A percentile compares a stretch with the other conserved stretches of the same genome.
Evolutionary conservation across 2,888 invertebrate genomes (phyloP).

Genomic region (Acleris emargana): DNA sequence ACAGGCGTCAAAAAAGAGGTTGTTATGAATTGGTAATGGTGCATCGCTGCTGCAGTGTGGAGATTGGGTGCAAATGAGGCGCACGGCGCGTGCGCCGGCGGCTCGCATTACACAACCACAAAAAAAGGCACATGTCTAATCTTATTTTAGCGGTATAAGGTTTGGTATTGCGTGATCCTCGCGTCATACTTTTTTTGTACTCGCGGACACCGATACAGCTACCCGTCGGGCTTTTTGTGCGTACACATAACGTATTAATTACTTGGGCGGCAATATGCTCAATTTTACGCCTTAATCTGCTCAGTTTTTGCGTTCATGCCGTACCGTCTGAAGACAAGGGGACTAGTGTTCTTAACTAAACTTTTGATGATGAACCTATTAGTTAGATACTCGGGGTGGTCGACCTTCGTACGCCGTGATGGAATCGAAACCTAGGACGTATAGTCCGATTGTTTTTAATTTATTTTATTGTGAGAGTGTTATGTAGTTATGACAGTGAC

Average conservation of each 20-base stretch:
- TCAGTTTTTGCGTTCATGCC: not conserved
- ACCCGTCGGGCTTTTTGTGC: slow-evolving; percentile 55
- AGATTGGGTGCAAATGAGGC: slow-evolving; percentile 79
- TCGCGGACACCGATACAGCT: slow-evolving; percentile 44
- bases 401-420: too few species aligned
- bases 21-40: slow-evolving; percentile 75
- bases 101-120: slow-evolving; percentile 62
- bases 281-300: slow-evolving; percentile 68
- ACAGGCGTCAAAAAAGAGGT: slow-evolving; percentile 54
- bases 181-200: slow-evolving; percentile 30
- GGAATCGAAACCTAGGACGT: too few species aligned
- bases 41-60: slow-evolving; percentile 76
- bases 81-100: slow-evolving; percentile 72
- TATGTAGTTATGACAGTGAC: too few species aligned
- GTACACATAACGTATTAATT: slow-evolving; percentile 72
- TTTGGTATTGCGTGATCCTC: not conserved
- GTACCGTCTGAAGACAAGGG: not conserved
- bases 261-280: slow-evolving; percentile 68
- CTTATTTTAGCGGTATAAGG: not conserved
- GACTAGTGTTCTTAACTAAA: too few species aligned
- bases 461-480: too few species aligned
- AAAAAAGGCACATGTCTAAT: not conserved
- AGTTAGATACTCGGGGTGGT: too few species aligned
- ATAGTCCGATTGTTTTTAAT: too few species aligned
- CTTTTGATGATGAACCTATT: too few species aligned